Evolutionary conservation across 2,888 invertebrate species (phyloP).

Genomic region (Steinernema carpocapsae): DNA sequence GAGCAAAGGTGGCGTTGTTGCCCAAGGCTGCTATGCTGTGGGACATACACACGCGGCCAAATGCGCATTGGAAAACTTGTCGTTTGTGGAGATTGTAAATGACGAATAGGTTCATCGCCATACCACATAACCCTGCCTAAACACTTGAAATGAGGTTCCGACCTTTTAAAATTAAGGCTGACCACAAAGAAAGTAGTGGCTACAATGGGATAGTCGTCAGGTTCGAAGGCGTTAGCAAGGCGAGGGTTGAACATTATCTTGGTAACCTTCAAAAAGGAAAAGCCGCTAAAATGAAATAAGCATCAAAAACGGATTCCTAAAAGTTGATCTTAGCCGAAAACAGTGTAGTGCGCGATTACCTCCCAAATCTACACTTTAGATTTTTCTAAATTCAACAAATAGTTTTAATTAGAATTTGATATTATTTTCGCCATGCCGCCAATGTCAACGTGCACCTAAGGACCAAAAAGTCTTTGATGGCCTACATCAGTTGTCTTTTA

Average conservation of each 20-base stretch:
- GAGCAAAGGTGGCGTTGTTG: slow-evolving; percentile 16
- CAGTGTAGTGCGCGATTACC: too few relatives aligned
- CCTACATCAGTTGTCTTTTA: too few relatives aligned
- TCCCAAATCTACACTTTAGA: too few relatives aligned
- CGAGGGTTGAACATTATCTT: slow-evolving; percentile 25
- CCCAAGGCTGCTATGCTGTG: slow-evolving; percentile 19
- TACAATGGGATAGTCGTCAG: background rate
- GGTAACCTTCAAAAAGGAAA: too few relatives aligned
- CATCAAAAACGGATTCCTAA: too few relatives aligned
- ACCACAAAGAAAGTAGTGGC: background rate
- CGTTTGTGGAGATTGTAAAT: background rate
- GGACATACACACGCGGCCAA: background rate
- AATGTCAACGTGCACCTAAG: too few relatives aligned
- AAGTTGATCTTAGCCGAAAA: too few relatives aligned
- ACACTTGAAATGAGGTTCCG: background rate
- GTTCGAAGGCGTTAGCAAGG: background rate
- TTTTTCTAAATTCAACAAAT: too few relatives aligned
- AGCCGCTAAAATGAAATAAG: too few relatives aligned
- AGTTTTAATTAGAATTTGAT: too few relatives aligned
- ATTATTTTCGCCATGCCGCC: too few relatives aligned
- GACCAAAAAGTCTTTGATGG: too few relatives aligned
- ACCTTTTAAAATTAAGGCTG: background rate
- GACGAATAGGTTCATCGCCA: slow-evolving; percentile 1
- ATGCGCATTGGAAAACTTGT: slow-evolving; percentile 7
- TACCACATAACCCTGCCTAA: background rate